These are phyloP conservation scores for Ophiodon elongatus DNA, from an alignment of 2,113 vertebrate genomes.

Conservation along the genomic window DNA sequence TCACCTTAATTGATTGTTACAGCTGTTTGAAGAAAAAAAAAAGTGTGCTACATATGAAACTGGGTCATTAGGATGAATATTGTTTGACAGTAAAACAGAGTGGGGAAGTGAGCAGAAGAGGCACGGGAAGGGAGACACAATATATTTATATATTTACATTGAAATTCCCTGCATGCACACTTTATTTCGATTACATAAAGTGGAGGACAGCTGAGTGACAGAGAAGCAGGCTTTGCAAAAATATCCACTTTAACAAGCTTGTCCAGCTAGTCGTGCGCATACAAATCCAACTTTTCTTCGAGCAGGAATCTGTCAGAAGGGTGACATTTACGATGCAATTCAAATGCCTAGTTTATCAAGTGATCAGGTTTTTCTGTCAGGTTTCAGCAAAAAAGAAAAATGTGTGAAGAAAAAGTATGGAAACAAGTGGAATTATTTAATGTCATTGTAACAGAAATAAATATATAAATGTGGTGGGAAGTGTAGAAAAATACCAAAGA, in stretches of 20 bases:
- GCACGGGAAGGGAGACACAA: not conserved
- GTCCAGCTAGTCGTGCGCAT: conserved; percentile 40
- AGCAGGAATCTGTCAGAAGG: conserved; percentile 31
- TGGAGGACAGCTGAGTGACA: conserved; percentile 65
- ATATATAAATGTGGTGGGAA: not conserved
- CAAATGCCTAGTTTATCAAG: not conserved
- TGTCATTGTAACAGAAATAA: not conserved
- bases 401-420: not conserved
- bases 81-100: conserved; percentile 17
- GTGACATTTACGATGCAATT: conserved; percentile 14
- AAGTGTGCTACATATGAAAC: not conserved
- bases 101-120: conserved; percentile 5
- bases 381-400: not conserved
- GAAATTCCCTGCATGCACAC: conserved; percentile 37
- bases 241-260: conserved; percentile 53
- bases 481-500: not conserved
- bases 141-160: conserved; percentile 34
- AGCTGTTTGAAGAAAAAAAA: not conserved
- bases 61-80: not conserved
- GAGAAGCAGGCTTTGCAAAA: conserved; percentile 60
- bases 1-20: no score
- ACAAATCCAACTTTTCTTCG: conserved; percentile 30
- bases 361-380: not conserved
- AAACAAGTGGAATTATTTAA: not conserved
- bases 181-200: conserved; percentile 43